A percentile compares a stretch with the other conserved stretches of the same genome.
These are phyloP conservation scores for Oxygymnocypris stewartii DNA, from an alignment of 2,113 vertebrate genomes.

Conservation along the genomic window DNA sequence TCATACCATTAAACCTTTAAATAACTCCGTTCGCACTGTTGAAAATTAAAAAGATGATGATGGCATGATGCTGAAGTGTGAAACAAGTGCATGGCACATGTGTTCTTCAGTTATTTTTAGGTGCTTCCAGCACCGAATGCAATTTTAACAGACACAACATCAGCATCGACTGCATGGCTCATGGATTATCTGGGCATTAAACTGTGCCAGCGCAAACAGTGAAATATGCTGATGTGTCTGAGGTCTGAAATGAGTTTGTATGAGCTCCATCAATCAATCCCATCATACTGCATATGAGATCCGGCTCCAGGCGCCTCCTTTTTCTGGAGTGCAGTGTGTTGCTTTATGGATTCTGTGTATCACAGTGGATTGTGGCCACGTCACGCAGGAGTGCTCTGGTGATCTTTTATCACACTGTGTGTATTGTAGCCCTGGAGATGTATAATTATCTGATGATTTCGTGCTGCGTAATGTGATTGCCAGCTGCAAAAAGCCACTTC, in stretches of 20 bases:
- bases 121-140: background rate
- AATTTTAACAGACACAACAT: background rate
- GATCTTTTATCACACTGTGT: conserved; percentile 13
- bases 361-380: background rate
- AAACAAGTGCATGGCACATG: background rate
- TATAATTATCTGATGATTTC: background rate
- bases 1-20: conserved; percentile 14
- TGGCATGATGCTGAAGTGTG: background rate
- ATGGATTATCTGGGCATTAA: conserved; percentile 8
- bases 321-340: background rate
- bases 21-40: background rate
- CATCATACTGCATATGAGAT: conserved; percentile 17
- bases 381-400: conserved; percentile 4
- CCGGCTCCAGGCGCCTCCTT: conserved; percentile 2
- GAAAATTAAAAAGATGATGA: background rate
- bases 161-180: background rate
- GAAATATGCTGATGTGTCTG: conserved; percentile 52
- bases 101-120: background rate
- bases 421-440: conserved; percentile 14
- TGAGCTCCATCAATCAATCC: conserved; percentile 54
- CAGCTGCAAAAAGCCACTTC: conserved; percentile 15
- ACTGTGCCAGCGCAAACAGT: conserved; percentile 28
- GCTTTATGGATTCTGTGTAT: background rate
- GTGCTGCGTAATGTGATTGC: background rate
- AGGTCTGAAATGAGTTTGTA: conserved; percentile 53